Percentiles rank a stretch among this genome's conserved stretches.
These are phyloP conservation scores for Sanderia malayensis DNA, from an alignment of 30 jellyfish, hydroid and myxozoan species.

Conservation along the genomic window DNA sequence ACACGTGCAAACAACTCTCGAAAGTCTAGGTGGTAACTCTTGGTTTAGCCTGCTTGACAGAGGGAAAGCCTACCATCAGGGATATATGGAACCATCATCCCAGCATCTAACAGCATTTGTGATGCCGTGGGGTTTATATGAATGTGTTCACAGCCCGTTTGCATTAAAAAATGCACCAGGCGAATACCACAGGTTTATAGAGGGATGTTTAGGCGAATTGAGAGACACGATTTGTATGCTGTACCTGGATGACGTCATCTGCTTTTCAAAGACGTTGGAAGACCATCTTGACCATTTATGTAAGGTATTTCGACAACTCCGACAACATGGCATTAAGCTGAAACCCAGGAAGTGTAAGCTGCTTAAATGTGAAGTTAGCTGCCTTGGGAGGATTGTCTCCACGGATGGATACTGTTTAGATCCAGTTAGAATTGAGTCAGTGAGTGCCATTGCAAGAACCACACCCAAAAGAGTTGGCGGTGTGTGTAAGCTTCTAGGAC, in stretches of 20 bases:
- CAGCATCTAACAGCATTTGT: constrained; percentile 38
- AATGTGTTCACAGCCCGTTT: constrained; percentile 60
- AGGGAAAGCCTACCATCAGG: constrained; percentile 57
- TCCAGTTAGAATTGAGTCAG: constrained; percentile 17
- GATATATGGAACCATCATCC: constrained; percentile 22
- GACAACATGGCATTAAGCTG: constrained; percentile 19
- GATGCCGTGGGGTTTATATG: constrained; percentile 63
- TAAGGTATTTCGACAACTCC: constrained; percentile 10
- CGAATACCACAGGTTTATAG: constrained; percentile 37
- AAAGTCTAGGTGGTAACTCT: constrained; percentile 37
- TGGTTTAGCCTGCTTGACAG: constrained; percentile 56
- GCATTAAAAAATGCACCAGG: constrained; percentile 65
- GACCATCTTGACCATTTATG: constrained; percentile 27
- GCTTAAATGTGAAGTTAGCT: not conserved
- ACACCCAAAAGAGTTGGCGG: constrained; percentile 22
- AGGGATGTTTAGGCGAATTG: constrained; percentile 25
- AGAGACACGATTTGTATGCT: constrained; percentile 15
- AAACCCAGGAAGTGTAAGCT: constrained; percentile 34
- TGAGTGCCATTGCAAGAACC: constrained; percentile 3
- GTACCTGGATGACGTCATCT: constrained; percentile 27
- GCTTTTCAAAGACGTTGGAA: constrained; percentile 23
- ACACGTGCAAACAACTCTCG: constrained; percentile 16
- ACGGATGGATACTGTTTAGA: constrained; percentile 20
- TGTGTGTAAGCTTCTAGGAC: constrained; percentile 26
- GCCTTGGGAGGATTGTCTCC: constrained; percentile 26